Conservation (phyloP, 2,797 vertebrate genomes). For the Poeciliopsis presidionis region DNA sequence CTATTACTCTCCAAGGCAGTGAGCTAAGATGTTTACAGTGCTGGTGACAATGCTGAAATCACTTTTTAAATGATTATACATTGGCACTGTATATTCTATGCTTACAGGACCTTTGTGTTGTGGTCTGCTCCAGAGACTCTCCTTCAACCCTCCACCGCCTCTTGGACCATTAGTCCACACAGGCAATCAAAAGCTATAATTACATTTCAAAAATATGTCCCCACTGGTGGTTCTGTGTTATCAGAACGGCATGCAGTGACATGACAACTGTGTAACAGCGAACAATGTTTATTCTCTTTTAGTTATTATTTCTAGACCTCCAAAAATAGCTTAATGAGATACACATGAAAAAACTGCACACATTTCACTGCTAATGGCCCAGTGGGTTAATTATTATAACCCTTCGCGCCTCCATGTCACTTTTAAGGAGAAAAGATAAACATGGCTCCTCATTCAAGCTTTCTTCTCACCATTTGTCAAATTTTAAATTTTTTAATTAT, state of each 20-base stretch:
- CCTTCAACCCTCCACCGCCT: neutral
- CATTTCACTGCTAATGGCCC: too few species aligned
- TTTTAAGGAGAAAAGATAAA: neutral
- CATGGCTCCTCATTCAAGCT: neutral
- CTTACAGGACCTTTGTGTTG: conserved; percentile 2
- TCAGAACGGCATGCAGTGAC: neutral
- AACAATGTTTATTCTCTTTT: neutral
- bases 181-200: conserved; percentile 1
- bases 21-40: neutral
- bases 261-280: neutral
- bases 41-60: neutral
- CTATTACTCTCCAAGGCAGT: neutral
- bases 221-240: neutral
- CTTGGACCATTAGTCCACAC: conserved; percentile 1
- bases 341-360: neutral
- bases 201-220: conserved; percentile 3
- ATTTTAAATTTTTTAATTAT: neutral
- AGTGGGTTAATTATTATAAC: neutral
- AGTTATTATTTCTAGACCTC: neutral
- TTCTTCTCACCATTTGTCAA: neutral
- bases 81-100: neutral
- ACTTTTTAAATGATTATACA: conserved; percentile 1
- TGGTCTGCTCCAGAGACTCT: neutral
- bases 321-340: neutral
- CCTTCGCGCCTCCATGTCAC: neutral